Evolutionary conservation across 1,140 invertebrate genomes (phyloP), one percentile per base, ranked within the genome.

Genomic region (Stegodyphus dumicola): DNA sequence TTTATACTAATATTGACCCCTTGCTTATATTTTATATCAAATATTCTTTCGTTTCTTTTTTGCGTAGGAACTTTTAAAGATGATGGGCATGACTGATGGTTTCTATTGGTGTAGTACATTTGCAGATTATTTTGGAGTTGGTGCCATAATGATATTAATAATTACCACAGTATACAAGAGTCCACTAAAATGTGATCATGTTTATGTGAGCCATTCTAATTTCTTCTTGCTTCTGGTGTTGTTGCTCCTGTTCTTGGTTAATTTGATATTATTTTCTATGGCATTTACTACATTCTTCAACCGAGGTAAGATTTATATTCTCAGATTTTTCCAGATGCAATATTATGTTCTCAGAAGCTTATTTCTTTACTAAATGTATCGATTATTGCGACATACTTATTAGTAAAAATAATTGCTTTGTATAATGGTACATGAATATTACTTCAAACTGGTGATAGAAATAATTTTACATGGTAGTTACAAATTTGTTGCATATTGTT

Each of bases 101-200:
- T 91, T 93, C 6, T 93, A 93, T 88, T 94, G 93, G 93, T 52
- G 91, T 17, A 91, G 92, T 6, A 93, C 93, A 92, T 93, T 94
- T 88, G 90, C 93, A 52, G 92, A 92, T 86, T 91, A 91, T 76
- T 92, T 94, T 83, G 67, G 92, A 6, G 89, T 92, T 11, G 93
- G 93, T 91, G 74, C 89, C 2, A 84, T 93, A 33, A 90, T 92
- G 7, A 90, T 90, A 15, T 85, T 92, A 13, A 65, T 93, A 13
- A 89, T 93, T 4, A 90, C 92, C 10, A 70, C 92, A 7, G 89
- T 92, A 54, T 89, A 93, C 56, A 92, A 92, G 89, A 92, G 92
- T 88, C 89, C 88, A 73, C 66, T 89, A 67, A 83, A 76, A 48
- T 78, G 60, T 86, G 15, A 53, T n/a, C 5, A 48, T 51, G 15